Evolutionary conservation across 2,888 invertebrate genomes (phyloP).

Genomic region (Drosophila mercatorum): DNA sequence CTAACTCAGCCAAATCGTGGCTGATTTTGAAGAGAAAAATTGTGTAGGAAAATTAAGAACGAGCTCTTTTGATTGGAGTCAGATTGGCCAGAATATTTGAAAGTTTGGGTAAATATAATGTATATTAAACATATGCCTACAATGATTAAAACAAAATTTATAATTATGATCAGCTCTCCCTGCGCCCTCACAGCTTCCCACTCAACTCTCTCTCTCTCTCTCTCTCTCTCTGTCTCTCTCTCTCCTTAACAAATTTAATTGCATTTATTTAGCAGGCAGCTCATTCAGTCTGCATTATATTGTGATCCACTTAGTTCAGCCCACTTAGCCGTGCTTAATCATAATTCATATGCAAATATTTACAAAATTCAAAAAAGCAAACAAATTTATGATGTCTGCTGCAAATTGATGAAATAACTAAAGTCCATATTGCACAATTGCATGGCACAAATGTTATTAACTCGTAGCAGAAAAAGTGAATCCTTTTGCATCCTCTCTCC

Average conservation of each 20-base stretch:
- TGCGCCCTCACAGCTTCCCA: too few species aligned
- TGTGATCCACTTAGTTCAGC: conserved; percentile 1
- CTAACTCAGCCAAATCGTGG: not conserved
- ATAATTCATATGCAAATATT: conserved; percentile 46
- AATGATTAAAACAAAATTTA: too few species aligned
- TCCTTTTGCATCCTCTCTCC: conserved; percentile 9
- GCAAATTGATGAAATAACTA: conserved; percentile 58
- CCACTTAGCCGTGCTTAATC: not conserved
- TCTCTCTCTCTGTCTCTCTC: too few species aligned
- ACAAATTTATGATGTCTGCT: conserved; percentile 61
- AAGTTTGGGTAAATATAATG: too few species aligned
- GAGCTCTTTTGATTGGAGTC: too few species aligned
- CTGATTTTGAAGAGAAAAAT: not conserved
- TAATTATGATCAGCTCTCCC: not conserved
- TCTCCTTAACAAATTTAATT: not conserved
- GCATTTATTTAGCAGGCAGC: not conserved
- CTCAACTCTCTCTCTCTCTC: too few species aligned
- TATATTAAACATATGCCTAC: too few species aligned
- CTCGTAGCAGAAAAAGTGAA: conserved; percentile 26
- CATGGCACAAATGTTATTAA: conserved; percentile 64
- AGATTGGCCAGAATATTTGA: too few species aligned
- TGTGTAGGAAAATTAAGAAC: not conserved
- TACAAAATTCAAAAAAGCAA: conserved; percentile 25
- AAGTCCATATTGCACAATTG: conserved; percentile 55
- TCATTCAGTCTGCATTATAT: conserved; percentile 1